phyloP scores from a whole-genome alignment of 2,113 vertebrate species.

The Antigone vipio region DNA sequence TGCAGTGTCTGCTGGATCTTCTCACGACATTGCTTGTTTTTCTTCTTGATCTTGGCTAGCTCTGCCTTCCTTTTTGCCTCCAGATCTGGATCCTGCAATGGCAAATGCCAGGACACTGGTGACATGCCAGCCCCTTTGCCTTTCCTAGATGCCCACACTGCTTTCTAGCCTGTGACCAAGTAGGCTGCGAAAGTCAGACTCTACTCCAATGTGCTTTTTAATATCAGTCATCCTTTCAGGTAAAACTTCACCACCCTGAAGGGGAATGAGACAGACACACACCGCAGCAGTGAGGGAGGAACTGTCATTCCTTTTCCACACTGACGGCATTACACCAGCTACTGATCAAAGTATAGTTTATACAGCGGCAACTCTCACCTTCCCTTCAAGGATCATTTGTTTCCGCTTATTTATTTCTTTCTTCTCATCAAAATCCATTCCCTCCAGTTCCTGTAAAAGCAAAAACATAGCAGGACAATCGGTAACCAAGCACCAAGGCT shows the following conservation, averaged over 20 bases:
- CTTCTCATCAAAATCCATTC: conserved; percentile 91
- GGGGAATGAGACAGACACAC: not conserved
- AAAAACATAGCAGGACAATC: not conserved
- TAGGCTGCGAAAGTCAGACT: not conserved
- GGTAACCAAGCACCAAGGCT: not conserved
- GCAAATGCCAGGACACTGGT: no score
- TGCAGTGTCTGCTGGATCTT: conserved; percentile 73
- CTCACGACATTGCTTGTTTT: conserved; percentile 80
- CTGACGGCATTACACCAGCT: rapidly evolving
- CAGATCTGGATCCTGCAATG: conserved; percentile 87
- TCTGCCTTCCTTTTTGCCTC: conserved; percentile 86
- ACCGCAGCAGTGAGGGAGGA: not conserved
- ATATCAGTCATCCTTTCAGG: not conserved
- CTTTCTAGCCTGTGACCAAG: not conserved
- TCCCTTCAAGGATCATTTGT: conserved; percentile 92
- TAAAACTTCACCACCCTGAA: not conserved
- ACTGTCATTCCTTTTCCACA: not conserved
- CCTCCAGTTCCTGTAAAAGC: conserved; percentile 85
- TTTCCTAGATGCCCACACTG: rapidly evolving
- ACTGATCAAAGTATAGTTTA: not conserved
- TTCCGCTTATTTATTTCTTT: conserved; percentile 96
- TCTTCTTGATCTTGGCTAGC: conserved; percentile 83
- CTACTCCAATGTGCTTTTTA: not conserved
- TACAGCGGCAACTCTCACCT: conserved; percentile 66
- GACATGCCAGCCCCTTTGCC: not conserved